These are phyloP conservation scores for Melanophora roralis DNA, from an alignment of 2,888 invertebrate genomes.

Conservation along the genomic window DNA sequence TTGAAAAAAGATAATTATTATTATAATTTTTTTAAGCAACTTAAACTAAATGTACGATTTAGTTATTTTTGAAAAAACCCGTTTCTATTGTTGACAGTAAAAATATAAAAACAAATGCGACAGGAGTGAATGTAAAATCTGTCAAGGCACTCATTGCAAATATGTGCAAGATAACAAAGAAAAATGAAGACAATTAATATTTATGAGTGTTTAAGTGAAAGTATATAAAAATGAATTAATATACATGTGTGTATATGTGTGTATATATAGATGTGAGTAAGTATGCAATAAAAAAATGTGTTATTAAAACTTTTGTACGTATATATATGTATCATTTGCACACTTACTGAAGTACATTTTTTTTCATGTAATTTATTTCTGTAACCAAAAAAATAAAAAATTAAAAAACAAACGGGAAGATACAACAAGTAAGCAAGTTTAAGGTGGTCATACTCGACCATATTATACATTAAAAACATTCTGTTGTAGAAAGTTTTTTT, in stretches of 20 bases:
- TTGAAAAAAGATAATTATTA: too few species aligned
- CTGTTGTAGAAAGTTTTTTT: too few species aligned
- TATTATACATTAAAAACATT: too few species aligned
- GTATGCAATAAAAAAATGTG: too few species aligned
- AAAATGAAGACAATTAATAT: slow-evolving; percentile 14
- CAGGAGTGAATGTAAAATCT: slow-evolving; percentile 17
- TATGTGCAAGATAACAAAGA: not conserved
- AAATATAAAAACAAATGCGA: not conserved
- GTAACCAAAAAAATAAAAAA: too few species aligned
- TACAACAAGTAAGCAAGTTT: too few species aligned
- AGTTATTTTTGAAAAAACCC: not conserved
- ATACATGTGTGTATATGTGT: not conserved
- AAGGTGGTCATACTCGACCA: too few species aligned
- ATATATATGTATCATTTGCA: not conserved
- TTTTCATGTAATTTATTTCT: too few species aligned
- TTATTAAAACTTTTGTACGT: not conserved
- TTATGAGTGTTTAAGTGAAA: slow-evolving; percentile 43
- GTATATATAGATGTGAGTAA: not conserved
- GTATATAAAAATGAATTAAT: slow-evolving; percentile 9
- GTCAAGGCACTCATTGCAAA: slow-evolving; percentile 24
- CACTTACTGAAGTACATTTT: too few species aligned
- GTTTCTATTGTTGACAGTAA: not conserved
- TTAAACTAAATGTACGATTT: too few species aligned
- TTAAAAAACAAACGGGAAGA: too few species aligned
- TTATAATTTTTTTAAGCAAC: too few species aligned